Evolutionary conservation across 2,113 vertebrate species (phyloP), one percentile per base, ranked within the genome.

Genomic region (Speoplatyrhinus poulsoni): DNA sequence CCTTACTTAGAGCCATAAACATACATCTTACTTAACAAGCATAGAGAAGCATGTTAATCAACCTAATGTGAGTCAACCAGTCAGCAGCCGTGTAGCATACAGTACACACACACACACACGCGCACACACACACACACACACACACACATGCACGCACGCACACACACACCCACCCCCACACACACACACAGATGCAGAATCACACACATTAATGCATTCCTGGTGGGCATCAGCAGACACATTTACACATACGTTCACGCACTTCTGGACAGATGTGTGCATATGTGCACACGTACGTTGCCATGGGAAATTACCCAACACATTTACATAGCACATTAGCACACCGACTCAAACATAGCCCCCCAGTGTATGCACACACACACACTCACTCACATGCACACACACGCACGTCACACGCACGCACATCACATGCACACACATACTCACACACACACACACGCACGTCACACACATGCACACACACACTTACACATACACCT

Each of bases 231-330:
- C 36, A 41, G 36, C 36, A 41, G 7, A 41, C 47, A 58, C 63
- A 60, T 52, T 59, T 75, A 63, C 46, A 75, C 64, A 62, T 63
- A 49, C 56, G 46, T 26, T n/a, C 41, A 57, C 26, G 53, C 50
- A 36, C 19, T 17, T 47, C 32, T 33, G 19, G 59, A 57, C 49
- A 54, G 72, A 73, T 36, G 57, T 50, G 59, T 58, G 32, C 59
- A 26, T 52, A 32, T 26, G 4, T 19, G 19, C 26, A 26, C 26
- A 26, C 26, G 2, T 26, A 26, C 26, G 26, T 70, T 19, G 72
- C 67, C 19, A 48, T 72, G 63, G 70, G 50, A 81, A 77, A 69
- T 33, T n/a, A 71, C 56, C 12, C 17, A 47, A 32, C 47, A 17
- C 41, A 32, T 15, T 19, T 57, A 9, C 55, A n/a, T 19, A 62